These are phyloP conservation scores for Andrena hattorfiana DNA, from an alignment of 2,888 invertebrate species.

Conservation along the genomic window DNA sequence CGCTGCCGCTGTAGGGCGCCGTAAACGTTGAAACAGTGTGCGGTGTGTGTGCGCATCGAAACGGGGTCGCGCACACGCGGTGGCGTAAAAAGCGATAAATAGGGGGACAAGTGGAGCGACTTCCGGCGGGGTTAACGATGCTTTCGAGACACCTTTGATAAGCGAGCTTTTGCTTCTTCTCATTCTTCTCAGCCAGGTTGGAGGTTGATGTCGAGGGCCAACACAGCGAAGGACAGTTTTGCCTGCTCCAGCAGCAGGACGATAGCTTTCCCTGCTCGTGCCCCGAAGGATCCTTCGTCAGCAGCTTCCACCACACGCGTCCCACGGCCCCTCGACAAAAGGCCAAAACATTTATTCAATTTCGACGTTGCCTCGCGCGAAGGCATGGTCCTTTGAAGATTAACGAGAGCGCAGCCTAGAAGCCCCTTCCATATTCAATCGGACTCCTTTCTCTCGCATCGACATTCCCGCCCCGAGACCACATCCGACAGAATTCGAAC, in stretches of 20 bases:
- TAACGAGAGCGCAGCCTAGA: slow-evolving; percentile 60
- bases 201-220: no score
- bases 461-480: slow-evolving; percentile 37
- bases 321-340: slow-evolving; percentile 23
- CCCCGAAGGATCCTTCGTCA: background rate
- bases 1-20: slow-evolving; percentile 28
- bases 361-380: slow-evolving; percentile 58
- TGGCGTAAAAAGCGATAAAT: slow-evolving; percentile 51
- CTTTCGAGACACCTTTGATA: background rate
- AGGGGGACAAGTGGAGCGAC: slow-evolving; percentile 2
- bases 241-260: background rate
- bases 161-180: background rate
- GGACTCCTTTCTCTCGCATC: slow-evolving; percentile 32
- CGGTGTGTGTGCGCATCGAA: slow-evolving; percentile 46
- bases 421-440: slow-evolving; percentile 48
- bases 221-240: background rate
- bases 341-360: slow-evolving; percentile 70
- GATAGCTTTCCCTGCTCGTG: slow-evolving; percentile 8
- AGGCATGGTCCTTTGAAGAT: slow-evolving; percentile 69
- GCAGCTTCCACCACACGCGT: background rate
- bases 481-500: slow-evolving; percentile 64
- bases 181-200: background rate
- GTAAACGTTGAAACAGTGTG: slow-evolving; percentile 56
- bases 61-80: slow-evolving; percentile 40
- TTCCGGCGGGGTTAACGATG: background rate